Conservation (phyloP, 2,113 vertebrate genomes). For the Bujurquina vittata region DNA sequence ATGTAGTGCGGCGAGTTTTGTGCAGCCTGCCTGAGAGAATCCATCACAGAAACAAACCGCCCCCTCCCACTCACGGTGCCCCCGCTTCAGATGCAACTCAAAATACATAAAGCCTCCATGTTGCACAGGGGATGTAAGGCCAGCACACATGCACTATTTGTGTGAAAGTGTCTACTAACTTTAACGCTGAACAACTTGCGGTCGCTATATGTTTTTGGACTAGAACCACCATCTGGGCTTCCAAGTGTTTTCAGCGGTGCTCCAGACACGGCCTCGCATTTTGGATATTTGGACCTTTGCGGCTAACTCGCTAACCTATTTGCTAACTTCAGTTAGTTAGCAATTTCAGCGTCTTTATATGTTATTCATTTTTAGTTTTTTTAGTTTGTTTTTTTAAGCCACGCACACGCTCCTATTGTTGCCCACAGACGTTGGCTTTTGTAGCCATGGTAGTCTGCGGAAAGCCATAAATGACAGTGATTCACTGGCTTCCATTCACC, state of each 20-base stretch:
- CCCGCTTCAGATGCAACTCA: constrained; percentile 73
- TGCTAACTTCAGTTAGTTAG: constrained; percentile 64
- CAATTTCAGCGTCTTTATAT: constrained; percentile 14
- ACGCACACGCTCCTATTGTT: background rate
- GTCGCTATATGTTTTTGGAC: constrained; percentile 1
- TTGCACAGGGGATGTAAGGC: constrained; percentile 69
- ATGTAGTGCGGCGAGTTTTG: constrained; percentile 23
- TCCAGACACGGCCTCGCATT: constrained; percentile 50
- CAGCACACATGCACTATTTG: constrained; percentile 21
- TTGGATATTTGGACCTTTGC: constrained; percentile 43
- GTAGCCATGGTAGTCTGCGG: constrained; percentile 47
- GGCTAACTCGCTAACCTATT: constrained; percentile 62
- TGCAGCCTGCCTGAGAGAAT: constrained; percentile 49
- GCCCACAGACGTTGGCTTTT: background rate
- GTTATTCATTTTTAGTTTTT: background rate
- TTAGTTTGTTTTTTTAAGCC: background rate
- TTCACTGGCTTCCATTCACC: constrained; percentile 44
- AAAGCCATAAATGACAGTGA: constrained; percentile 70
- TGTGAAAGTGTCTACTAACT: constrained; percentile 27
- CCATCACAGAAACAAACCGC: constrained; percentile 62
- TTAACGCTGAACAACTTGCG: constrained; percentile 3
- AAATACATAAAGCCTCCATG: constrained; percentile 83
- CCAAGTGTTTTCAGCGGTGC: constrained; percentile 37
- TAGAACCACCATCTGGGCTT: constrained; percentile 20
- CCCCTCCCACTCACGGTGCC: constrained; percentile 71